These are phyloP conservation scores for Catharus fuscescens DNA, from an alignment of 2,113 vertebrate species.

Conservation along the genomic window DNA sequence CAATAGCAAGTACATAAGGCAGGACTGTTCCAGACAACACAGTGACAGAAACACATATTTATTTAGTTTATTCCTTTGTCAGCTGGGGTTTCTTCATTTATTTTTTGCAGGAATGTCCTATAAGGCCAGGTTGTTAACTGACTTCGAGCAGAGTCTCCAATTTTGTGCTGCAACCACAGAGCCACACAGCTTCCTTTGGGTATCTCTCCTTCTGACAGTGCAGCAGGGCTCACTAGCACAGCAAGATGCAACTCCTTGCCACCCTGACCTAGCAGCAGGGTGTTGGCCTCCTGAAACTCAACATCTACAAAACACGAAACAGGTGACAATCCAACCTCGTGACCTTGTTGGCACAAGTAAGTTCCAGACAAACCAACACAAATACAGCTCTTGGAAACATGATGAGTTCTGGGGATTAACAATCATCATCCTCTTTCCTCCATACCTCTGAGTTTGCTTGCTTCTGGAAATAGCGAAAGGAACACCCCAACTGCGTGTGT, in stretches of 20 bases:
- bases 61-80: not conserved
- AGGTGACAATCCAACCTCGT: not conserved
- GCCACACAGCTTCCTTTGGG: not conserved
- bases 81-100: not conserved
- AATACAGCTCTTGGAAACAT: not conserved
- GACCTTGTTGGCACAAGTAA: not conserved
- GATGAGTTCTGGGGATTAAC: not conserved
- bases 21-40: not conserved
- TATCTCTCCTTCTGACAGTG: accelerated
- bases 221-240: not conserved
- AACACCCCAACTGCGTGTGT: not conserved
- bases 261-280: not conserved
- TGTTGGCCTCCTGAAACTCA: not conserved
- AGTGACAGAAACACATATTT: not conserved
- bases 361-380: not conserved
- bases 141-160: not conserved
- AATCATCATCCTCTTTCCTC: not conserved
- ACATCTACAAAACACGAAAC: not conserved
- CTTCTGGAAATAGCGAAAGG: not conserved
- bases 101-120: not conserved
- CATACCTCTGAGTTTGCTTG: not conserved
- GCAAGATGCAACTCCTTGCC: not conserved
- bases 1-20: not conserved
- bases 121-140: not conserved
- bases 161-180: accelerated